Conservation (phyloP, 2,113 vertebrate species). For the Apteryx owenii region DNA sequence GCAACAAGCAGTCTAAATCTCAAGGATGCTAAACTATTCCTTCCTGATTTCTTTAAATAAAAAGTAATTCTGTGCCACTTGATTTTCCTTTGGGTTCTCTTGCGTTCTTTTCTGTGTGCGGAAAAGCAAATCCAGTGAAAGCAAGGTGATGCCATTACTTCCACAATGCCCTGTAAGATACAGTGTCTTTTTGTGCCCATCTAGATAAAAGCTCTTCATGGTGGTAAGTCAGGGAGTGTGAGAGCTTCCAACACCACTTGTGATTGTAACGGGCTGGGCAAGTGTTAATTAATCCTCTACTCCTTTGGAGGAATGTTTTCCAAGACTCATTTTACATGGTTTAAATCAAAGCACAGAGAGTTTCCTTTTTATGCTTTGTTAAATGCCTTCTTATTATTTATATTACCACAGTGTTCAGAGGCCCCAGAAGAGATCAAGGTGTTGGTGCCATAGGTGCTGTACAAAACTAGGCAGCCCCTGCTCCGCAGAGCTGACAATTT, state of each 20-base stretch:
- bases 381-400: constrained; percentile 41
- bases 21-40: not conserved
- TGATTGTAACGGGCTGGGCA: not conserved
- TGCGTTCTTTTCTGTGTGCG: not conserved
- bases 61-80: not conserved
- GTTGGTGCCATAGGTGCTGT: not conserved
- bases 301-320: constrained; percentile 46
- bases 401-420: not conserved
- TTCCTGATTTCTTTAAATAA: not conserved
- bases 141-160: not conserved
- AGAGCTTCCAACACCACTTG: not conserved
- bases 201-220: not conserved
- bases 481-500: not conserved
- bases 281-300: not conserved
- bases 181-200: not conserved
- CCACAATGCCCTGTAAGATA: not conserved
- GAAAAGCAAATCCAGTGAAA: not conserved
- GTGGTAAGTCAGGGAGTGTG: not conserved
- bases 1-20: not conserved
- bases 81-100: not conserved
- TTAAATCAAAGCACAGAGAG: constrained; percentile 51
- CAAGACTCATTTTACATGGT: constrained; percentile 37
- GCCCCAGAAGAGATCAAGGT: not conserved
- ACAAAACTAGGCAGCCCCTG: not conserved
- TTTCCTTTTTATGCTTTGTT: constrained; percentile 25